Base-by-base conservation (phyloP, 2,888 invertebrate genomes). In the Flexamia atlantica region DNA sequence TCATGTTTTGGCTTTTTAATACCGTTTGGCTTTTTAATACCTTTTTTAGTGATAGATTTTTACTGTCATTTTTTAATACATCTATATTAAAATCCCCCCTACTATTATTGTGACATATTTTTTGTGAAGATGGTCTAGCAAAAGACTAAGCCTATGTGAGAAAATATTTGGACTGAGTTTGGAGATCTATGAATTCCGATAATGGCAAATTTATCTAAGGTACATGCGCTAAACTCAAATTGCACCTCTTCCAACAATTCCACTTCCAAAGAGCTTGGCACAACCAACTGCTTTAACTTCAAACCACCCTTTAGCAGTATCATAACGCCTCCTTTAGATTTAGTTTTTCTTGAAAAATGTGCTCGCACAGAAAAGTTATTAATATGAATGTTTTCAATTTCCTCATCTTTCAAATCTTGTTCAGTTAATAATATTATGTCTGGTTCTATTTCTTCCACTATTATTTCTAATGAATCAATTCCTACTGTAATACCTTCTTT, bases 81-180 rank as follows among this genome's bases (percentile, higher is more conserved):
- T 80, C 80, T 20, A 50, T 57, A 28, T 80, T 80, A n/a, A 80
- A 25, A 25, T 80, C 80, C 17, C 80, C 80, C 53, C 80, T 10
- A 80, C 9, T 17, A 80, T 57, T 50, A 80, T 36, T 23, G 46
- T 46, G 25, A 7, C 28, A 68, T 68, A 28, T 68, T 68, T 80
- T 50, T 50, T 50, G n/a, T 53, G 3, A 9, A 80, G 17, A 53
- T 17, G 9, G 1, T 23, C 42, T 14, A 76, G 4, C 23, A 76
- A 40, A n/a, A n/a, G 7, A 57, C n/a, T 57, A 10, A 57, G 23
- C n/a, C 40, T 76, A 14, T 76, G 7, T 10, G 40, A 9, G 17
- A 57, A 57, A 10, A 57, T 57, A 57, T 57, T 17, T 57, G 17
- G 4, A 57, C 17, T 57, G n/a, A 57, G 23, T 28, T 68, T 7